phyloP scores from a whole-genome alignment of 2,797 vertebrate genomes.

The Threskiornis aethiopicus region DNA sequence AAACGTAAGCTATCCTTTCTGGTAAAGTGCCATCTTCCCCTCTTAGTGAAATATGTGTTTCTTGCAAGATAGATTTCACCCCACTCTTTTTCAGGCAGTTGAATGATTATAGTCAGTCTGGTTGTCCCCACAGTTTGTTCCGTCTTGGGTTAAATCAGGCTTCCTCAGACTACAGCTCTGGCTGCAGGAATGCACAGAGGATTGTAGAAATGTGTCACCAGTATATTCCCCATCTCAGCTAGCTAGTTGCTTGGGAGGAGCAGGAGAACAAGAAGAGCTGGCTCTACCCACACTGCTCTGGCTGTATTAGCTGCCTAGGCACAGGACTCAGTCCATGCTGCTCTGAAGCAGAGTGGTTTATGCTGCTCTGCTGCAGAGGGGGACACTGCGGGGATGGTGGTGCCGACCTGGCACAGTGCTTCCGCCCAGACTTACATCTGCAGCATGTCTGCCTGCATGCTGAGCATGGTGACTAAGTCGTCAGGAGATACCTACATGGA shows the following conservation, averaged over 20 bases:
- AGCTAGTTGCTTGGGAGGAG: neutral
- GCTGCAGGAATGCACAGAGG: neutral
- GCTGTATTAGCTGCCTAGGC: neutral
- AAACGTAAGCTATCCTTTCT: constrained; percentile 82
- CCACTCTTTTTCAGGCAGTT: neutral
- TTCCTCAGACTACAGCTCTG: neutral
- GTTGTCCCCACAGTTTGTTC: neutral
- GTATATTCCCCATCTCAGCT: neutral
- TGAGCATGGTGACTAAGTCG: too few species aligned
- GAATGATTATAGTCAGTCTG: neutral
- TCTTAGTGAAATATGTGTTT: neutral
- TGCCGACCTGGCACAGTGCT: neutral
- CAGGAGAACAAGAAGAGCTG: rapidly evolving
- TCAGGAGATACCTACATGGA: neutral
- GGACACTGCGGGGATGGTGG: rapidly evolving
- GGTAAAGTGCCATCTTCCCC: neutral
- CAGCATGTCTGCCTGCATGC: neutral
- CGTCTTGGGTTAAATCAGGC: neutral
- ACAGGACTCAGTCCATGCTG: rapidly evolving
- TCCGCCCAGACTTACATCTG: neutral
- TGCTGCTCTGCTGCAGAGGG: neutral
- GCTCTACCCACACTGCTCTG: neutral
- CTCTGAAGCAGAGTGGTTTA: neutral
- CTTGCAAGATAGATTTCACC: neutral
- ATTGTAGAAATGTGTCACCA: neutral